phyloP scores from a whole-genome alignment of 2,797 vertebrate species.

The Dermochelys coriacea region DNA sequence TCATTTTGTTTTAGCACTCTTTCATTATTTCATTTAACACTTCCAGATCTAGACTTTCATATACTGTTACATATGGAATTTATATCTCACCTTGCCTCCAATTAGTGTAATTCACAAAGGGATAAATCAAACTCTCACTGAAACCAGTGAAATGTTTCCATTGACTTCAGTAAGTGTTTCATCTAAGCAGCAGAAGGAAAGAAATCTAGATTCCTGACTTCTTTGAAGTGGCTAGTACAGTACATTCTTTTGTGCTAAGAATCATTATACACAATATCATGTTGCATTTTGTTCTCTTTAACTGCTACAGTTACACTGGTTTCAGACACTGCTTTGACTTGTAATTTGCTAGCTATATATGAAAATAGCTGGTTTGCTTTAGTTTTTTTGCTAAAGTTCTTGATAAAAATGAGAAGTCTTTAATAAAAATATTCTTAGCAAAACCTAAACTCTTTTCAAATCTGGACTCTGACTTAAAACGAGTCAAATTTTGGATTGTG shows the following conservation, averaged over 20 bases:
- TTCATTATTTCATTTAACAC: background rate
- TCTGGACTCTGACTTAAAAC: background rate
- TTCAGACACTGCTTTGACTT: background rate
- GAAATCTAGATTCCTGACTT: background rate
- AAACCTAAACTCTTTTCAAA: background rate
- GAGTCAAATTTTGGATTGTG: background rate
- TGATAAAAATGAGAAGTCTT: background rate
- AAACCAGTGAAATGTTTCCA: background rate
- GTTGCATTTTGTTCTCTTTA: background rate
- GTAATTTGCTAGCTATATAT: background rate
- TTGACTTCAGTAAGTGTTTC: background rate
- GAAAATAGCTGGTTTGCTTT: background rate
- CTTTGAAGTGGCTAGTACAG: background rate
- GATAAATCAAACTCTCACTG: background rate
- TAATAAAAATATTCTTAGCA: background rate
- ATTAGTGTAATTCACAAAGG: background rate
- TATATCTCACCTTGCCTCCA: background rate
- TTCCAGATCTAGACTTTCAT: background rate
- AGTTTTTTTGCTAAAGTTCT: accelerated
- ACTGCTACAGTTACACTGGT: background rate
- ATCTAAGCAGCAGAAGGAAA: background rate
- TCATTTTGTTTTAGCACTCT: background rate
- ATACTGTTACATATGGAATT: background rate
- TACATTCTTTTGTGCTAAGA: background rate
- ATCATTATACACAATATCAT: background rate